phyloP scores from a whole-genome alignment of 2,797 vertebrate genomes.

The Amazonetta brasiliensis region DNA sequence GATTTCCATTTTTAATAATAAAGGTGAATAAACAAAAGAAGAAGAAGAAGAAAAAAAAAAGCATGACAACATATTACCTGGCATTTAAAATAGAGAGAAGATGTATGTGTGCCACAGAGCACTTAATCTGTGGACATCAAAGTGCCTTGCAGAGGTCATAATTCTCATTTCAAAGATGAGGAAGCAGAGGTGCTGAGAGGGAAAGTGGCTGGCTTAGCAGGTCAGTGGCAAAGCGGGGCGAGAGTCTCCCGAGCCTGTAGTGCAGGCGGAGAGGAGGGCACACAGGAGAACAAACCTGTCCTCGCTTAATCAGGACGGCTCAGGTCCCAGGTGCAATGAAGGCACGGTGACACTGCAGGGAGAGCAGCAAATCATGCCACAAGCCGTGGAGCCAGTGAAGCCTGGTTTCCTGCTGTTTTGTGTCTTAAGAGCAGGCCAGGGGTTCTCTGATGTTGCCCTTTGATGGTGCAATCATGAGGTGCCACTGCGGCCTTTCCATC shows the following conservation, averaged over 20 bases:
- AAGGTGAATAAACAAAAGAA: not conserved
- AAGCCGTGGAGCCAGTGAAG: not conserved
- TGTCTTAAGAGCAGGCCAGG: not conserved
- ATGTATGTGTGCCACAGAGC: not conserved
- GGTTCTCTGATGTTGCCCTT: not conserved
- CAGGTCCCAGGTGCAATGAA: not conserved
- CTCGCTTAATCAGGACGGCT: not conserved
- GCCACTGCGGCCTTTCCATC: not conserved
- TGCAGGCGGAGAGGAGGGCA: not conserved
- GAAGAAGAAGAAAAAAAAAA: not conserved
- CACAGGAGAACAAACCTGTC: not conserved
- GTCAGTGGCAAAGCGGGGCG: not conserved
- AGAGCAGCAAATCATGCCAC: not conserved
- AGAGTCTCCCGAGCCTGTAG: not conserved
- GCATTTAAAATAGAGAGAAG: not conserved
- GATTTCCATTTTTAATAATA: constrained; percentile 24
- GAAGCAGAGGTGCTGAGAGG: constrained; percentile 29
- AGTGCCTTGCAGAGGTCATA: constrained; percentile 8
- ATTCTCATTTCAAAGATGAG: constrained; percentile 34
- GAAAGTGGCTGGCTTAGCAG: constrained; percentile 32
- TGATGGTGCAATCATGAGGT: not conserved
- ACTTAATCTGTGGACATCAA: constrained; percentile 22
- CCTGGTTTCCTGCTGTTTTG: not conserved
- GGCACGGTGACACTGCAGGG: not conserved
- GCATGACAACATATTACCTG: rapidly evolving